phyloP scores from a whole-genome alignment of 2,888 invertebrate species.

The Cordilura impudica region DNA sequence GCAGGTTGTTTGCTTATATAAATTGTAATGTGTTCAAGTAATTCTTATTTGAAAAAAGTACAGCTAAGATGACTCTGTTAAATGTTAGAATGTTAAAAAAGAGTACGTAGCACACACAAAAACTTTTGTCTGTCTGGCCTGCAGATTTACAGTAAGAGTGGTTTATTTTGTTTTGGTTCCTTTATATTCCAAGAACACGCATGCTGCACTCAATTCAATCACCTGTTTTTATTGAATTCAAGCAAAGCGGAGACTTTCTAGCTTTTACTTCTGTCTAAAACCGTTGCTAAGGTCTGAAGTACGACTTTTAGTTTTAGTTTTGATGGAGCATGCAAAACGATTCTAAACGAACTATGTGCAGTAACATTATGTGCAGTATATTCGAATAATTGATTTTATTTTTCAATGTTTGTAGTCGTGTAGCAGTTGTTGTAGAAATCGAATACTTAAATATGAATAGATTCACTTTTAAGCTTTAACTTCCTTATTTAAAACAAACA shows the following conservation, averaged over 20 bases:
- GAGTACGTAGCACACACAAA: not conserved
- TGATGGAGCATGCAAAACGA: conserved; percentile 41
- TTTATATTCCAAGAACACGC: conserved; percentile 51
- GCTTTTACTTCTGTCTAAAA: not conserved
- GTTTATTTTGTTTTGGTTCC: conserved; percentile 8
- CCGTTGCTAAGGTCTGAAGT: not conserved
- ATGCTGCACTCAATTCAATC: conserved; percentile 44
- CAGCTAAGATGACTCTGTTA: too few species aligned
- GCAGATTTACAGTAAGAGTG: conserved; percentile 47
- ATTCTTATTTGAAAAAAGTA: too few species aligned
- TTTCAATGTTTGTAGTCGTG: not conserved
- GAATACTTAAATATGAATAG: conserved; percentile 38
- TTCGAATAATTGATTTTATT: not conserved
- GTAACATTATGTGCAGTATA: conserved; percentile 16
- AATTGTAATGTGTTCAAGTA: conserved; percentile 3
- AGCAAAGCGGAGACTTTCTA: not conserved
- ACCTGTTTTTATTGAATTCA: conserved; percentile 28
- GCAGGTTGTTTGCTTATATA: conserved; percentile 21
- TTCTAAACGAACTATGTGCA: conserved; percentile 38
- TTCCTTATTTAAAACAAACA: too few species aligned
- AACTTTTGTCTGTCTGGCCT: not conserved
- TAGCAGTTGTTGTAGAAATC: not conserved
- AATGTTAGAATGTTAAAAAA: too few species aligned
- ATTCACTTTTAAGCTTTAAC: conserved; percentile 39
- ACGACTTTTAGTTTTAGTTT: conserved; percentile 43